Conservation (phyloP, 1,140 invertebrate genomes). For the Hycleus cichorii region DNA sequence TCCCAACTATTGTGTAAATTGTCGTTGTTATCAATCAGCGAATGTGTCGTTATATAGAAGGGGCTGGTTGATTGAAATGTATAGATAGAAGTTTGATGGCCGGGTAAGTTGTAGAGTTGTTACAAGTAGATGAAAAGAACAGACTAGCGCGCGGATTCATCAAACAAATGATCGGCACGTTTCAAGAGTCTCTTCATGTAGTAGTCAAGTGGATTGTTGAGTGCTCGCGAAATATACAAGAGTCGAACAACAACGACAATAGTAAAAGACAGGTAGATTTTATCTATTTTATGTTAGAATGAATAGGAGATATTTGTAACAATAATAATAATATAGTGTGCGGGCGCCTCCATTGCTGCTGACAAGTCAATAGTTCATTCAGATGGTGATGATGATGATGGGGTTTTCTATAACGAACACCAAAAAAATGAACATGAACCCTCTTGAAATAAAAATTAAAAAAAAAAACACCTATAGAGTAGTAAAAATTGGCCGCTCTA, state of each 20-base stretch:
- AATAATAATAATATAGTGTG: background rate
- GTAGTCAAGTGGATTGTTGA: constrained; percentile 22
- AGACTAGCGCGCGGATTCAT: constrained; percentile 23
- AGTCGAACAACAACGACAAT: background rate
- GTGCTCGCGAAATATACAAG: constrained; percentile 22
- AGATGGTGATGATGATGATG: background rate
- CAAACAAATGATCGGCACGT: constrained; percentile 34
- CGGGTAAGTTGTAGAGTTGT: constrained; percentile 14
- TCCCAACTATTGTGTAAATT: too few species aligned
- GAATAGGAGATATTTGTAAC: too few species aligned
- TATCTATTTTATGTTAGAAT: too few species aligned
- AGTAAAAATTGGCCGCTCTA: too few species aligned
- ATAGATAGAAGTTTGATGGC: constrained; percentile 6
- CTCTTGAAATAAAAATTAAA: too few species aligned
- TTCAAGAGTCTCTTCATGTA: constrained; percentile 30
- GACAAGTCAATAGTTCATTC: background rate
- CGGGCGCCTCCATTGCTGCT: constrained; percentile 1
- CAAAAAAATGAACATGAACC: background rate
- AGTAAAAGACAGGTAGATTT: background rate
- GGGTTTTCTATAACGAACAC: background rate
- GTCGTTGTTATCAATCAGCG: too few species aligned
- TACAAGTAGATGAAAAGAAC: constrained; percentile 23
- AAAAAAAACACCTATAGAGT: too few species aligned
- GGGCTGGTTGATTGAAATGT: constrained; percentile 3
- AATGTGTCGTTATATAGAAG: background rate